Base-by-base conservation (phyloP, 2,797 vertebrate species). In the Schizopygopsis pylzovi region DNA sequence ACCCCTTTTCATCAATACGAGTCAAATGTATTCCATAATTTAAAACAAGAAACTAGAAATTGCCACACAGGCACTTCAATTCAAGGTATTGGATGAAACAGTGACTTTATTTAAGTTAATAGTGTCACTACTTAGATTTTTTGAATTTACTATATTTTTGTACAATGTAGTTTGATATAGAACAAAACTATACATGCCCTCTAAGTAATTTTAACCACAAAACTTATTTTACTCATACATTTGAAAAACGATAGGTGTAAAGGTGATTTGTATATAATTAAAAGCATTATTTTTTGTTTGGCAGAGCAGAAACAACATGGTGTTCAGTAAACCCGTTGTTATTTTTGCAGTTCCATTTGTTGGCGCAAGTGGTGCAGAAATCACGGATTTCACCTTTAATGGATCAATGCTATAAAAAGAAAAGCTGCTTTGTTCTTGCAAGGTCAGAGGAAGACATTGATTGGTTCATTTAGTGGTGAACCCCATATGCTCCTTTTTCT, bases 311-410 rank as follows among this genome's bases (percentile, higher is more conserved):
- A 56, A 4, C 9, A 15, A 39, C 33, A 56, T 1, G 6, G 3
- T 37, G 16, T 56, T 13, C 6, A 39, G 28, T 6, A 77, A 56
- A 77, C 10, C 28, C 22, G 11, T n/a, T 12, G 18, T 22, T 22
- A 54, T 71, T 71, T 67, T 54, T n/a, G 13, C 18, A 49, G 20
- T 81, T 81, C 65, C 25, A 1, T 20, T 59, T 0, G 1, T 56
- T n/a, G n/a, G 2, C 16, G 1, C n/a, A 28, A 59, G 39, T 59
- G 1, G 25, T 63, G 54, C 41, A 11, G 41, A 61, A 61, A 61
- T 61, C 76, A 25, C 54, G 61, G 13, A 41, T 78, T 78, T 43
- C 54, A 79, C 76, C 54, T 77, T 59, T 59, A 56, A 59, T 33
- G n/a, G 13, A 70, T 68, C 20, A 41, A 16, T 54, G 20, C 45